These are phyloP conservation scores for Monopterus albus DNA, from an alignment of 2,113 vertebrate species.

Conservation along the genomic window DNA sequence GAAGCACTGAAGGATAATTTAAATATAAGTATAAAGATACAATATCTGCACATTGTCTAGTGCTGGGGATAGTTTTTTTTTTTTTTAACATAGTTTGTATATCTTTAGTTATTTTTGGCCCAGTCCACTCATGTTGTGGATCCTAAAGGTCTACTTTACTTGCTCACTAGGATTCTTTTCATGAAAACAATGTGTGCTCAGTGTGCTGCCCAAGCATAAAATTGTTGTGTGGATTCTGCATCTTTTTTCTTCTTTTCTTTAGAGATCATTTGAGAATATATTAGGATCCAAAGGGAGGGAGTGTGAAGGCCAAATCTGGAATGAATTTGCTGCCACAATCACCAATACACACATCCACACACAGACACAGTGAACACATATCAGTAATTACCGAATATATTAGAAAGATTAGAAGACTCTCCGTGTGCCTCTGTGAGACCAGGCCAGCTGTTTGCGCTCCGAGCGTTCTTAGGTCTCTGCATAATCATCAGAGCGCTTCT, in stretches of 20 bases:
- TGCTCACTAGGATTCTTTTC: not conserved
- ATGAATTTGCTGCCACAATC: constrained; percentile 21
- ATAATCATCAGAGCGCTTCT: constrained; percentile 60
- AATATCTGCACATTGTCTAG: too few species aligned
- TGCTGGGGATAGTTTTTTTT: too few species aligned
- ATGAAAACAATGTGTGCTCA: not conserved
- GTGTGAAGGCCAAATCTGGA: not conserved
- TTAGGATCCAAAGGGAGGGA: not conserved
- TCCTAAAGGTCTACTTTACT: not conserved
- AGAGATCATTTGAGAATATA: not conserved
- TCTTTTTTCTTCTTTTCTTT: not conserved
- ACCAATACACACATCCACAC: not conserved
- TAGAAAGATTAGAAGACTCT: constrained; percentile 68
- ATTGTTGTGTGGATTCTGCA: not conserved
- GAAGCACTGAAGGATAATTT: not conserved
- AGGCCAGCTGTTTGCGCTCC: constrained; percentile 69
- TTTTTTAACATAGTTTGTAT: too few species aligned
- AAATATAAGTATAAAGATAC: too few species aligned
- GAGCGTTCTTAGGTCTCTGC: constrained; percentile 65
- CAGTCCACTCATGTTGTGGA: not conserved
- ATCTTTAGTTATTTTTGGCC: not conserved
- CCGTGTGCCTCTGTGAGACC: constrained; percentile 55
- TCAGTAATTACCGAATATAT: constrained; percentile 71
- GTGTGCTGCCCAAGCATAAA: not conserved
- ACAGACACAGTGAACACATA: constrained; percentile 31